These are phyloP conservation scores for Sebastes iracundus DNA, from an alignment of 2,797 vertebrate genomes.

Conservation along the genomic window DNA sequence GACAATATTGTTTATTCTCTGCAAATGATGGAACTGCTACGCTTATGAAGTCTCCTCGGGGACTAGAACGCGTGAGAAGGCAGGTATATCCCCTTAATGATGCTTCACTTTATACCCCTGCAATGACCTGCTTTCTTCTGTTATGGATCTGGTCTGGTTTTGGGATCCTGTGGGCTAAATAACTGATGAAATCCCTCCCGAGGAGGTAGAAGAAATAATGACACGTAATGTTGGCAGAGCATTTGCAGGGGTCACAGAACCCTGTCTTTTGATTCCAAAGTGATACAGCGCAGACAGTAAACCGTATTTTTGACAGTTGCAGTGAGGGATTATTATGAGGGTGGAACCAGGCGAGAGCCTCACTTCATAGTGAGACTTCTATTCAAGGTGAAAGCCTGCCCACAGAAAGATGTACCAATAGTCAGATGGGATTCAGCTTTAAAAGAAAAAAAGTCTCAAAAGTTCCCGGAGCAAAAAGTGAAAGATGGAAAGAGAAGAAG, in stretches of 20 bases:
- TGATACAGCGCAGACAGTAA: neutral
- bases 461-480: conserved; percentile 3
- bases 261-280: neutral
- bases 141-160: conserved; percentile 14
- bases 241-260: neutral
- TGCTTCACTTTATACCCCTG: neutral
- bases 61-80: neutral
- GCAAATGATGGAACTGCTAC: neutral
- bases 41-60: neutral
- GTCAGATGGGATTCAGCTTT: conserved; percentile 30
- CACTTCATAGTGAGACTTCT: conserved; percentile 6
- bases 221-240: neutral
- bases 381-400: conserved; percentile 31
- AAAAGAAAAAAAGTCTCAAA: neutral
- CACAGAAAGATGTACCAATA: conserved; percentile 14
- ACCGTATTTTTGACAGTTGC: neutral
- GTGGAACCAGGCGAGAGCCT: conserved; percentile 7
- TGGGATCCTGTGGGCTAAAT: neutral
- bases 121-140: neutral
- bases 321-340: conserved; percentile 16
- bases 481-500: neutral
- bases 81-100: neutral
- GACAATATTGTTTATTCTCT: neutral
- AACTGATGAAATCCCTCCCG: neutral
- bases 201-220: conserved; percentile 16